These are phyloP conservation scores for Acholoe squamosa DNA, from an alignment of 2,888 invertebrate genomes.

Conservation along the genomic window DNA sequence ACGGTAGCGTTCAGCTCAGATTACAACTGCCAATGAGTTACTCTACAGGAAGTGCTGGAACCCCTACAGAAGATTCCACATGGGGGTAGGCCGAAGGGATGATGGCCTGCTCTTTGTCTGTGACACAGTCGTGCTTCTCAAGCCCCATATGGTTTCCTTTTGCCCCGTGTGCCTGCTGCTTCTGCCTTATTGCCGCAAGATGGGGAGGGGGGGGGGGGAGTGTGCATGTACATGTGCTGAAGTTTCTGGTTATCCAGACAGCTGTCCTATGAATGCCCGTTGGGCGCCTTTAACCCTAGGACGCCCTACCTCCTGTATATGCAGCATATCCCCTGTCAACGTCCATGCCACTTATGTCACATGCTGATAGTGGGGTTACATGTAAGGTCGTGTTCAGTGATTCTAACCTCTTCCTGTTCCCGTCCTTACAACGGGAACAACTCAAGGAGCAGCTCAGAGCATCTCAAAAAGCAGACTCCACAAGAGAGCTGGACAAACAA, in stretches of 20 bases:
- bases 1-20: too few species aligned
- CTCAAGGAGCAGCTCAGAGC: neutral
- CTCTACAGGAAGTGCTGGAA: too few species aligned
- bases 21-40: too few species aligned
- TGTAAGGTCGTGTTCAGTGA: neutral
- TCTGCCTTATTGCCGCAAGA: neutral
- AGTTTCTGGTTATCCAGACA: constrained; percentile 3
- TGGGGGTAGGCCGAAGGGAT: neutral
- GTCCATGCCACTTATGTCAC: neutral
- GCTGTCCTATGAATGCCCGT: neutral
- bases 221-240: neutral
- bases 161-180: neutral
- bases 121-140: neutral
- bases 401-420: neutral
- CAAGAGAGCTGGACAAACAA: too few species aligned
- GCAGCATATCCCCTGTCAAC: neutral
- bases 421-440: neutral
- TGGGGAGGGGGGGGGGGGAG: neutral
- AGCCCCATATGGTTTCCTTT: constrained; percentile 12
- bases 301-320: neutral
- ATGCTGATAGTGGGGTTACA: neutral
- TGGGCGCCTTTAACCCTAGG: constrained; percentile 25
- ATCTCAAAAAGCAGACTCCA: too few species aligned
- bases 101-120: constrained; percentile 19
- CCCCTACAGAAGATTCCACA: neutral